Percentiles rank a stretch among this genome's conserved stretches.
These are phyloP conservation scores for Gymnobelideus leadbeateri DNA, from an alignment of 2,113 vertebrate species.

Conservation along the genomic window DNA sequence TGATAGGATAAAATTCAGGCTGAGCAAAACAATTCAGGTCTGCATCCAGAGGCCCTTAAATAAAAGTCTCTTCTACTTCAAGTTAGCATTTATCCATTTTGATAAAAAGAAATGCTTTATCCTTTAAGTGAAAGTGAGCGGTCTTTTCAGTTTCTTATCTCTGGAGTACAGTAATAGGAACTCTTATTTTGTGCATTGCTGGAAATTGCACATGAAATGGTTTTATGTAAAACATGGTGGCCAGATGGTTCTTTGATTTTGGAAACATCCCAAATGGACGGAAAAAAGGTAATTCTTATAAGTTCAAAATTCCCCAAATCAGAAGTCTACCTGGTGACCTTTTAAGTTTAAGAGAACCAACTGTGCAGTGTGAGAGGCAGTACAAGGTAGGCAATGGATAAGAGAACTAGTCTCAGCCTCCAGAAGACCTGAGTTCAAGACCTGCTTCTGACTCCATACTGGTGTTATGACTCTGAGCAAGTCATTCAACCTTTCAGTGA, in stretches of 20 bases:
- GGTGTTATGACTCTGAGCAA: not conserved
- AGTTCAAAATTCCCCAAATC: not conserved
- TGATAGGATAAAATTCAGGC: not conserved
- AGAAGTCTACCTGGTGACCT: not conserved
- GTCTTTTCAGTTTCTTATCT: not conserved
- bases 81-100: slow-evolving; percentile 32
- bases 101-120: slow-evolving; percentile 53
- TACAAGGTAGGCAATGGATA: not conserved
- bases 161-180: not conserved
- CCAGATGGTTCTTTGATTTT: not conserved
- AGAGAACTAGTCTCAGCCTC: not conserved
- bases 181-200: slow-evolving; percentile 35
- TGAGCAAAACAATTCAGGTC: slow-evolving; percentile 33
- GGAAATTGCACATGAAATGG: not conserved
- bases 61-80: slow-evolving; percentile 31
- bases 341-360: not conserved
- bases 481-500: not conserved
- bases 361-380: not conserved
- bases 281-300: not conserved
- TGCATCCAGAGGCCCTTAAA: slow-evolving; percentile 33
- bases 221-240: not conserved
- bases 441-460: not conserved
- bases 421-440: not conserved
- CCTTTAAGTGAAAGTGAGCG: slow-evolving; percentile 41
- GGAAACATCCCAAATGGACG: not conserved